These are phyloP conservation scores for Prietella phreatophila DNA, from an alignment of 2,113 vertebrate species.

Conservation along the genomic window DNA sequence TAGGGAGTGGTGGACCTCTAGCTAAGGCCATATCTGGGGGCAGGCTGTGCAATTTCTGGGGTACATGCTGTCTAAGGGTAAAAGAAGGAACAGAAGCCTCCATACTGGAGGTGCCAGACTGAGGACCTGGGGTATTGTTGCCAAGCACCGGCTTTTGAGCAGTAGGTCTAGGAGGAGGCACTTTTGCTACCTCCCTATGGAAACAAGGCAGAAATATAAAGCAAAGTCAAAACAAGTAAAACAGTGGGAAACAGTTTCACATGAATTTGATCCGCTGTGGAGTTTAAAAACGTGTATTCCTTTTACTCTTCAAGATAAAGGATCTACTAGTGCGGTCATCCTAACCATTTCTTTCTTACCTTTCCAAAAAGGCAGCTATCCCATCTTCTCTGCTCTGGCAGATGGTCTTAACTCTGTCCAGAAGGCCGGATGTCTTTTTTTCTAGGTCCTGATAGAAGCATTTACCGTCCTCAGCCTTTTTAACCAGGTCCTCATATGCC, in stretches of 20 bases:
- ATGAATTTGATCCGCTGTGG: neutral
- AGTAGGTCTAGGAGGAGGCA: slow-evolving; percentile 69
- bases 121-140: slow-evolving; percentile 14
- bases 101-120: slow-evolving; percentile 22
- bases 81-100: slow-evolving; percentile 17
- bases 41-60: slow-evolving; percentile 28
- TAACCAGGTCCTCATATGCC: slow-evolving; percentile 82
- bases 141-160: slow-evolving; percentile 68
- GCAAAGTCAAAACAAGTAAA: neutral
- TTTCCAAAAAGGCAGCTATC: slow-evolving; percentile 71
- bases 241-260: neutral
- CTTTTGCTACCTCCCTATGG: slow-evolving; percentile 74
- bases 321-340: neutral
- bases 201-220: slow-evolving; percentile 18
- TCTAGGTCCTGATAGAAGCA: slow-evolving; percentile 82
- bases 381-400: slow-evolving; percentile 64
- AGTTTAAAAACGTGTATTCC: neutral
- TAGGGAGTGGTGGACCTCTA: slow-evolving; percentile 18
- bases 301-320: neutral
- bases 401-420: slow-evolving; percentile 65
- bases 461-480: slow-evolving; percentile 82
- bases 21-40: slow-evolving; percentile 13
- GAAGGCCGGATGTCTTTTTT: slow-evolving; percentile 72
- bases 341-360: slow-evolving; percentile 55
- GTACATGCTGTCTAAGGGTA: neutral